Conservation (phyloP, 23 tunicate species). For the Trididemnum clinides region DNA sequence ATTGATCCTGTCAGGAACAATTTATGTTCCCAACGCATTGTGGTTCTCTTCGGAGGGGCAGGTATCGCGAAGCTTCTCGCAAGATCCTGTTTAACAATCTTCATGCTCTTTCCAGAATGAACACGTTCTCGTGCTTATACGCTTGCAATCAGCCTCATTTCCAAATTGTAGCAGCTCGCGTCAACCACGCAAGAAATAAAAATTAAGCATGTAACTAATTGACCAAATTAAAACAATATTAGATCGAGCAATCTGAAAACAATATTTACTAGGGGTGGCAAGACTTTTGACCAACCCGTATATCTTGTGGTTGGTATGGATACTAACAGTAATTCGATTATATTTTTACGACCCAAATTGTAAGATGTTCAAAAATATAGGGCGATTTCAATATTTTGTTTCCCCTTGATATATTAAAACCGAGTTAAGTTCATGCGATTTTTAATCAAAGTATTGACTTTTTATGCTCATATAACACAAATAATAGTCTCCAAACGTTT, state of each 20-base stretch:
- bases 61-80: background rate
- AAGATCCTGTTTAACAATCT: background rate
- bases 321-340: too few species aligned
- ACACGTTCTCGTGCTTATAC: background rate
- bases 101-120: background rate
- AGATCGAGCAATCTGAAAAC: background rate
- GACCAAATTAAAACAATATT: background rate
- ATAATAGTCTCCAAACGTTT: too few species aligned
- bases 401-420: too few species aligned
- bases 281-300: background rate
- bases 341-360: too few species aligned
- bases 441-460: too few species aligned
- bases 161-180: background rate
- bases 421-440: too few species aligned
- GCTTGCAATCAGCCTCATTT: background rate
- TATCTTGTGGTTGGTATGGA: too few species aligned
- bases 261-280: background rate
- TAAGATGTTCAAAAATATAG: too few species aligned
- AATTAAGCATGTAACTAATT: background rate
- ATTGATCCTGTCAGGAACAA: background rate
- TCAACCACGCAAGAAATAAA: background rate
- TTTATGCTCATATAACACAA: too few species aligned
- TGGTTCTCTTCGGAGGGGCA: background rate
- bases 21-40: background rate
- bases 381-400: too few species aligned